Evolutionary conservation across 2,888 invertebrate genomes (phyloP), one percentile per base, ranked within the genome.

Genomic region (Phalangium opilio): DNA sequence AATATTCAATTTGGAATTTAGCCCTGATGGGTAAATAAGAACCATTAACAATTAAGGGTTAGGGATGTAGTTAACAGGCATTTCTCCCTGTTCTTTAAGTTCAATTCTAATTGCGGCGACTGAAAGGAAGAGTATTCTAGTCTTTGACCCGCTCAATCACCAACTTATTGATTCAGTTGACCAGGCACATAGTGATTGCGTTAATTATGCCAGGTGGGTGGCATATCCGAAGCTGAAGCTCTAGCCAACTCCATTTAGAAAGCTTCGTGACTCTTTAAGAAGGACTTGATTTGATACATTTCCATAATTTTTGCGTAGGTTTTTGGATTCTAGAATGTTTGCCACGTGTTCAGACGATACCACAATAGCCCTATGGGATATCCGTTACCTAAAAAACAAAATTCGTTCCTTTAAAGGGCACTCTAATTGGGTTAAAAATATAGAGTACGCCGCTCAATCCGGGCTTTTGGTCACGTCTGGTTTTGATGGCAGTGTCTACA

Each of bases 391-490:
- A 45, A 82, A 79, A 60, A 75, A 76, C 48, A 78, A 79, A 60
- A 77, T 85, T 49, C 75, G 81, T 50, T 79, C 79, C 12, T 71
- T 91, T 10, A 74, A 77, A 51, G 91, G 90, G 1, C 91, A 93
- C 66, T 80, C 83, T 0, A 89, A 87, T 68, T 93, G 91, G 91
- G 91, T 87, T 41, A 93, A 93, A 67, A 93, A 90, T 66, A 87
- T 93, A 55, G 91, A 93, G 64, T 91, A 85, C 66, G 85, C 85
- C 27, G 76, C 78, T 18, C 78, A 78, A 61, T 83, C 84, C 62
- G 81, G 83, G 53, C 71, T 87, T 8, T 72, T 93, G 49, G 79
- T 93, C 12, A 89, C 89, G 0, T 90, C 89, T 1, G 90, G 87
- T 0, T 82, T 91, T 62, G 91, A 93, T 66, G 90, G 90, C 12